These are phyloP conservation scores for Monochamus alternatus DNA, from an alignment of 2,888 invertebrate species.

Conservation along the genomic window DNA sequence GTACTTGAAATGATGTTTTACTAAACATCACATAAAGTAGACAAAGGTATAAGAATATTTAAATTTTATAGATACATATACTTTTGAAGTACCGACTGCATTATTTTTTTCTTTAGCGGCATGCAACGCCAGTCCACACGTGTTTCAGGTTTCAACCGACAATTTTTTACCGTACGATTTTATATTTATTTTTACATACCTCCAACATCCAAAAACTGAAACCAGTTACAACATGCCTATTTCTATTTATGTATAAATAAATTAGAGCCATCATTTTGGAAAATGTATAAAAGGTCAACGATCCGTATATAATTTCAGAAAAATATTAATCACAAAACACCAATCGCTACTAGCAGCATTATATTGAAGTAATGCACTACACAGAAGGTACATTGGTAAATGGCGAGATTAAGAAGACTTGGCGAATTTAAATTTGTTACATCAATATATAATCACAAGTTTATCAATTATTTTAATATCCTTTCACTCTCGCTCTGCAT, in stretches of 20 bases:
- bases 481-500: slow-evolving; percentile 14
- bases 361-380: slow-evolving; percentile 9
- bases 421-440: slow-evolving; percentile 1
- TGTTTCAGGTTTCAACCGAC: too few species aligned
- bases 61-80: too few species aligned
- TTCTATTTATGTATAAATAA: slow-evolving; percentile 32
- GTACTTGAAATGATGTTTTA: too few species aligned
- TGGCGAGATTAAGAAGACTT: not conserved
- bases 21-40: too few species aligned
- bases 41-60: too few species aligned
- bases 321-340: slow-evolving; percentile 20
- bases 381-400: not conserved
- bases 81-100: too few species aligned
- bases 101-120: too few species aligned
- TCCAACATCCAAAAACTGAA: slow-evolving; percentile 61
- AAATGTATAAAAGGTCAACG: slow-evolving; percentile 14
- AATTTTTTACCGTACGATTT: too few species aligned
- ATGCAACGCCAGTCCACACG: too few species aligned
- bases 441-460: not conserved
- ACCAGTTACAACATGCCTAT: slow-evolving; percentile 41
- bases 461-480: slow-evolving; percentile 11
- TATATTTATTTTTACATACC: slow-evolving; percentile 45
- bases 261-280: slow-evolving; percentile 35
- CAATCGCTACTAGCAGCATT: slow-evolving; percentile 9
- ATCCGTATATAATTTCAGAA: slow-evolving; percentile 27